Evolutionary conservation across 2,797 vertebrate species (phyloP).

Genomic region (Phalloptychus januarius): DNA sequence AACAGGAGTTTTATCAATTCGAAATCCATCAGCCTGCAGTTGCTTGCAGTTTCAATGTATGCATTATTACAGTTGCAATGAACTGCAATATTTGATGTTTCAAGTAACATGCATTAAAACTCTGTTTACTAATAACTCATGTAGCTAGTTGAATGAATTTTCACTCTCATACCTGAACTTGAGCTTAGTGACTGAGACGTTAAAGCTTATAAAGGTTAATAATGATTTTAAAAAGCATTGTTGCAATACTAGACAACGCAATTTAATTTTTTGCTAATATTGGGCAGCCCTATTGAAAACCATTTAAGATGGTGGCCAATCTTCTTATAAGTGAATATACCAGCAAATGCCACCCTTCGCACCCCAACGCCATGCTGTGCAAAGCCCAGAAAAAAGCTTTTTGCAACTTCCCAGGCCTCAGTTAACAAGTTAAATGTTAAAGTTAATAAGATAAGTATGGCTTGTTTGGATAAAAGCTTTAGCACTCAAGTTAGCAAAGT

Average conservation of each 20-base stretch:
- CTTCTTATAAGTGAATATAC: background rate
- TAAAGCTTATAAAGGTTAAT: background rate
- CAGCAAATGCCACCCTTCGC: background rate
- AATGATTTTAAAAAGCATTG: too few relatives aligned
- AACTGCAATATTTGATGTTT: background rate
- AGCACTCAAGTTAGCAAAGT: background rate
- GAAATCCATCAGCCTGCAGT: background rate
- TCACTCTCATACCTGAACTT: background rate
- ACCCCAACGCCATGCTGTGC: background rate
- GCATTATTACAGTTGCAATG: background rate
- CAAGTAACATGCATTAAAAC: background rate
- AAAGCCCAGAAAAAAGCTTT: background rate
- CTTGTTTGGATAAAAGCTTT: background rate
- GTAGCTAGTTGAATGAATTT: background rate
- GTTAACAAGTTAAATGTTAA: background rate
- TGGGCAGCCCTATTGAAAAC: background rate
- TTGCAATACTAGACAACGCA: background rate
- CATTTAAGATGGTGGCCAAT: background rate
- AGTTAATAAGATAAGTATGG: background rate
- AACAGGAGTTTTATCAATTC: background rate
- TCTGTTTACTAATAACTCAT: background rate
- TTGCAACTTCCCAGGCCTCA: background rate
- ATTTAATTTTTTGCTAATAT: background rate
- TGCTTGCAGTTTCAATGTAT: background rate
- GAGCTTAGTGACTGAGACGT: background rate